Base-by-base conservation (phyloP, 2,797 vertebrate genomes). In the Sebastes hubbsi region DNA sequence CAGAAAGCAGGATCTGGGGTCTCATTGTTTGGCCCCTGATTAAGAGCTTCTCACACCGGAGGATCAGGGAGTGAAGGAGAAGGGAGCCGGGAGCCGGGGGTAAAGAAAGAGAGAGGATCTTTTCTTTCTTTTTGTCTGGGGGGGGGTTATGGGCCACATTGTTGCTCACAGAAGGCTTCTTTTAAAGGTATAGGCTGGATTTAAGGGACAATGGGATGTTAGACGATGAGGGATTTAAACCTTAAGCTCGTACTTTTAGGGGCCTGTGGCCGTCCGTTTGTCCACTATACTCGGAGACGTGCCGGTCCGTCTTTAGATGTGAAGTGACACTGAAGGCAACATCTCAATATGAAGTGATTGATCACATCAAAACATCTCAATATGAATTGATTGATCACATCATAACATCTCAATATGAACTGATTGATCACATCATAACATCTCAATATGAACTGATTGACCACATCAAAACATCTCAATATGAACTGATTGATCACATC, bases 21-120 rank as follows among this genome's bases (percentile, higher is more conserved):
- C 88, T 86, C 93, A 94, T 96, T 95, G 95, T 95, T 95, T 93
- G 94, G 90, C 87, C 85, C 87, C 92, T 94, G 94, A 95, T 96
- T 95, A 96, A 96, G 95, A 96, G 94, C 91, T 94, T 94, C 94
- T 95, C 92, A 92, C 92, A 87, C 78, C 66, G 59, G 81, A 94
- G 91, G 94, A 91, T 91, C 91, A 94, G 90, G 88, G 66, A 87
- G 85, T 72, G 75, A 79, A 89, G 86, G 55, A 87, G 77, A 72
- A 87, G 52, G 62, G 82, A 86, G 80, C 68, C 52, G 78, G 78
- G 81, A 72, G 76, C 72, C 34, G 34, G 34, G 34, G 34, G 34
- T 36, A 12, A 66, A 87, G 58, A 88, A 84, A 86, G 81, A 82
- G 86, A 83, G 85, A 79, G 81, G 87, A 91, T 90, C 84, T 85